These are phyloP conservation scores for Lysandra bellargus DNA, from an alignment of 2,888 invertebrate genomes.

Conservation along the genomic window DNA sequence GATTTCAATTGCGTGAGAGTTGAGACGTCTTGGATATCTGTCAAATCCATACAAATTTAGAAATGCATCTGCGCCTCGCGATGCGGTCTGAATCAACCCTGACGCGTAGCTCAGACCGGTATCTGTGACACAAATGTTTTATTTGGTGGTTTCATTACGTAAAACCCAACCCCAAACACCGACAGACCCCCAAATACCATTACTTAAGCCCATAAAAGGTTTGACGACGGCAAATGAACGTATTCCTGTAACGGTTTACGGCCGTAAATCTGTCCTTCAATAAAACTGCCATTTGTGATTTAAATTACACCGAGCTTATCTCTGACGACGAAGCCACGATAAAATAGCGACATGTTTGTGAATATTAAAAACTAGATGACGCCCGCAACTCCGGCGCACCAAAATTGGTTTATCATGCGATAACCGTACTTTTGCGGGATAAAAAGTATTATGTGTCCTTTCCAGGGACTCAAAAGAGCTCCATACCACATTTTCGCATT, in stretches of 20 bases:
- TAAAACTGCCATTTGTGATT: constrained; percentile 5
- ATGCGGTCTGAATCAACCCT: no score
- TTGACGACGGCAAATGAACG: constrained; percentile 3
- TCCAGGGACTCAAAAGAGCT: no score
- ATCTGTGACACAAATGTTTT: background rate
- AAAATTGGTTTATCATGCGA: no score
- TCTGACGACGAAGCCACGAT: background rate
- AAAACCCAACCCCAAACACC: background rate
- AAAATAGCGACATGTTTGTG: background rate
- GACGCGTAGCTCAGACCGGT: no score
- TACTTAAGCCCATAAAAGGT: constrained; percentile 8
- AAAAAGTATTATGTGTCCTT: no score
- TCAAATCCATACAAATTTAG: no score
- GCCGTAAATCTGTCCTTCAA: constrained; percentile 14
- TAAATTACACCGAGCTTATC: constrained; percentile 6
- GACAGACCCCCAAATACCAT: background rate
- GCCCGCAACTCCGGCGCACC: no score
- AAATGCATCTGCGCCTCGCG: no score
- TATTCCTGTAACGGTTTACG: background rate
- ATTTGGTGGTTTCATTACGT: background rate
- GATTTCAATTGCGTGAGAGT: no score
- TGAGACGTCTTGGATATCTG: no score
- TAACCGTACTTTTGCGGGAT: no score
- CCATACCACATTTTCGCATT: no score
- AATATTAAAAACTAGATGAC: background rate